These are phyloP conservation scores for Colistium nudipinnis DNA, from an alignment of 2,113 vertebrate species.

Conservation along the genomic window DNA sequence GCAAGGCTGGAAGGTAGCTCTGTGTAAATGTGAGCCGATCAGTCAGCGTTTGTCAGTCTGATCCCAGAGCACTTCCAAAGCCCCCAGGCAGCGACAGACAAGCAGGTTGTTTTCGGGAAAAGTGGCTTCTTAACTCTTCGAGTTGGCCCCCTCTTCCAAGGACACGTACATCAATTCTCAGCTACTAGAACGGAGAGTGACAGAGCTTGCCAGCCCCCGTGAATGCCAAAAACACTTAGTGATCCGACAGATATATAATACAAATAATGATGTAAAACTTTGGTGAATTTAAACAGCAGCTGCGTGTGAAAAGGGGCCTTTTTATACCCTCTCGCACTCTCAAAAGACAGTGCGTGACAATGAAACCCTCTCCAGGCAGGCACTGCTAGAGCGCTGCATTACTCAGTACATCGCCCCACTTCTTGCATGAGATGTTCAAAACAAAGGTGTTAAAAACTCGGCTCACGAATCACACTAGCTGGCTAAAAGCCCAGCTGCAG, in stretches of 20 bases:
- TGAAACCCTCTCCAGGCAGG: slow-evolving; percentile 48
- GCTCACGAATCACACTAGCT: slow-evolving; percentile 63
- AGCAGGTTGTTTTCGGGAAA: slow-evolving; percentile 68
- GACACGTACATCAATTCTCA: slow-evolving; percentile 45
- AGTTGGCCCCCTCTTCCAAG: slow-evolving; percentile 48
- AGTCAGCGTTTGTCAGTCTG: slow-evolving; percentile 75
- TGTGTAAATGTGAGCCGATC: slow-evolving; percentile 76
- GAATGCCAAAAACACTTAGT: slow-evolving; percentile 12
- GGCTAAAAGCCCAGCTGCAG: slow-evolving; percentile 71
- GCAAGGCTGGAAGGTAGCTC: slow-evolving; percentile 73
- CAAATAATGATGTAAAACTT: slow-evolving; percentile 15
- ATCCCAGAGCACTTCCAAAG: slow-evolving; percentile 73
- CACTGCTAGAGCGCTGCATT: slow-evolving; percentile 53
- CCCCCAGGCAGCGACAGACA: slow-evolving; percentile 68
- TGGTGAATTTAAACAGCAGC: slow-evolving; percentile 32
- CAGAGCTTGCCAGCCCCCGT: slow-evolving; percentile 33
- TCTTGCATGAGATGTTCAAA: slow-evolving; percentile 62
- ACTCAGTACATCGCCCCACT: slow-evolving; percentile 54
- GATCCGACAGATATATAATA: slow-evolving; percentile 23
- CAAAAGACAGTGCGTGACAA: slow-evolving; percentile 32
- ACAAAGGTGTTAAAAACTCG: slow-evolving; percentile 71
- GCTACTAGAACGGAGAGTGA: slow-evolving; percentile 19
- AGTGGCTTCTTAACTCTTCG: slow-evolving; percentile 58
- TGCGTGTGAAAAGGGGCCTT: slow-evolving; percentile 18
- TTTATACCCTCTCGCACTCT: slow-evolving; percentile 29